These are phyloP conservation scores for Papilio gigon DNA, from an alignment of 2,888 invertebrate species.

Conservation along the genomic window DNA sequence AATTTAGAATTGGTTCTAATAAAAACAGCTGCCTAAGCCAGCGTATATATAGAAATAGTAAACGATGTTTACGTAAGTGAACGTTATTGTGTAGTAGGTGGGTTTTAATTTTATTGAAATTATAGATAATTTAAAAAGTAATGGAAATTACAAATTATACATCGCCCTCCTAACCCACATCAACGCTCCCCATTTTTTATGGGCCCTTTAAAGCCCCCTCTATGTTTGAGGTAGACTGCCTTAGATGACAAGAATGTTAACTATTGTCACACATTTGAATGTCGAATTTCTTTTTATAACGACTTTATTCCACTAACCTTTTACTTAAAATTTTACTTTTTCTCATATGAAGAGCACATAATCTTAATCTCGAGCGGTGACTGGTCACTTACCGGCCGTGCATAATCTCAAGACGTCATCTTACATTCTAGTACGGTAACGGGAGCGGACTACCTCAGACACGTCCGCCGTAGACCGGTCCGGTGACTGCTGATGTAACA, in stretches of 20 bases:
- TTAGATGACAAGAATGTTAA: neutral
- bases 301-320: conserved; percentile 17
- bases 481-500: conserved; percentile 56
- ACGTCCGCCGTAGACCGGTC: conserved; percentile 35
- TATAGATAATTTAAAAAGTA: too few relatives aligned
- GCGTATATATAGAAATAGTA: too few relatives aligned
- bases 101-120: too few relatives aligned
- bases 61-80: too few relatives aligned
- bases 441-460: conserved; percentile 23
- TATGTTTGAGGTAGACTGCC: too few relatives aligned
- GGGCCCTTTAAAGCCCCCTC: too few relatives aligned
- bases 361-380: conserved; percentile 13
- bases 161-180: too few relatives aligned
- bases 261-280: neutral
- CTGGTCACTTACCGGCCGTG: conserved; percentile 8
- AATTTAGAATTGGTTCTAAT: too few relatives aligned
- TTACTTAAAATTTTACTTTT: conserved; percentile 13
- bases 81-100: too few relatives aligned
- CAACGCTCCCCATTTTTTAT: too few relatives aligned
- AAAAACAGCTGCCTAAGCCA: too few relatives aligned
- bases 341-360: conserved; percentile 28
- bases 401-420: conserved; percentile 29
- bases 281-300: neutral
- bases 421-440: conserved; percentile 14
- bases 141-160: too few relatives aligned